A percentile compares a stretch with the other conserved stretches of the same genome.
Evolutionary conservation across 2,888 invertebrate genomes (phyloP).

Genomic region (Steinernema carpocapsae): DNA sequence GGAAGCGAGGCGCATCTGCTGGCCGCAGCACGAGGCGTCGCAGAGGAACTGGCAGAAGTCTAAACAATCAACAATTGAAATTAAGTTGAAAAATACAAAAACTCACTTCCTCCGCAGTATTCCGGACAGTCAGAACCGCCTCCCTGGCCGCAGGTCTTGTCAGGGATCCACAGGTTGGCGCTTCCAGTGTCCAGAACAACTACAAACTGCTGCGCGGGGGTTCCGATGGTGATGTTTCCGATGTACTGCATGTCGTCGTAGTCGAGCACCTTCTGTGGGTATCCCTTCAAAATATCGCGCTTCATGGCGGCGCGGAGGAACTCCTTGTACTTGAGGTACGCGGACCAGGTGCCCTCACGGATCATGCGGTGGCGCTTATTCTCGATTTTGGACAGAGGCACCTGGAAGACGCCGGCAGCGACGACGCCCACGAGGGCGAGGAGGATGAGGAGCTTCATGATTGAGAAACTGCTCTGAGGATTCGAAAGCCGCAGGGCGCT

Average conservation of each 20-base stretch:
- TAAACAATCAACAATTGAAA: neutral
- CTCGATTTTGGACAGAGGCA: neutral
- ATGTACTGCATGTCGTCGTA: slow-evolving; percentile 47
- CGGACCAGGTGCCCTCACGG: slow-evolving; percentile 36
- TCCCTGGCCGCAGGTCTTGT: slow-evolving; percentile 43
- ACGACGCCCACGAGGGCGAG: neutral
- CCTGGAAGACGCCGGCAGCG: neutral
- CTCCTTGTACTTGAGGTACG: slow-evolving; percentile 39
- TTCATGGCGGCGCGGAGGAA: slow-evolving; percentile 24
- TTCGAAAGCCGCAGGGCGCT: too few species aligned
- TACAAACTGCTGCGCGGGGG: slow-evolving; percentile 48
- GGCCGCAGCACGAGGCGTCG: slow-evolving; percentile 35
- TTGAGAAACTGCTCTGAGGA: too few species aligned
- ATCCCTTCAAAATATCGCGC: neutral
- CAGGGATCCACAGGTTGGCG: slow-evolving; percentile 61
- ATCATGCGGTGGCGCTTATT: neutral
- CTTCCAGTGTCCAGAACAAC: too few species aligned
- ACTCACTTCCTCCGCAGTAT: slow-evolving; percentile 32
- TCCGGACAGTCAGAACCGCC: slow-evolving; percentile 21
- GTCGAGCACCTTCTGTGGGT: neutral
- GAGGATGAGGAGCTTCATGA: neutral
- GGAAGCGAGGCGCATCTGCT: neutral
- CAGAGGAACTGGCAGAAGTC: slow-evolving; percentile 31
- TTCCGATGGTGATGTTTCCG: slow-evolving; percentile 51
- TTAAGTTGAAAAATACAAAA: neutral